Evolutionary conservation across 2,888 invertebrate genomes (phyloP).

Genomic region (Plebejus melissa): DNA sequence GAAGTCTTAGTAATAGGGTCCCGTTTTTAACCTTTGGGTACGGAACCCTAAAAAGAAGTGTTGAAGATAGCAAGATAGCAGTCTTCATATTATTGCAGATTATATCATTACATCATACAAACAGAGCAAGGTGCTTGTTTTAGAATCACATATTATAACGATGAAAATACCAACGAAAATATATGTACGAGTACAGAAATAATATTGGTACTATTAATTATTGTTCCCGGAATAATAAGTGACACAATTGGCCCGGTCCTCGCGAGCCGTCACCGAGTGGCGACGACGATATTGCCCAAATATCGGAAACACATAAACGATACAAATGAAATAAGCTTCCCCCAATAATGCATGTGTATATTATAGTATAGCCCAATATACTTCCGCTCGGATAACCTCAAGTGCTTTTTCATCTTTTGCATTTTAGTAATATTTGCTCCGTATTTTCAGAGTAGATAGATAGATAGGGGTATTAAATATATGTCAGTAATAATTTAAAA

Average conservation of each 20-base stretch:
- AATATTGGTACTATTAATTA: not conserved
- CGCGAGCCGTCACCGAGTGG: not conserved
- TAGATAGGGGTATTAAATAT: too few species aligned
- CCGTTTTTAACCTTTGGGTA: too few species aligned
- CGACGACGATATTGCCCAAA: slow-evolving; percentile 4
- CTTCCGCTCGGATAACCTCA: not conserved
- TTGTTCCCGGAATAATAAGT: not conserved
- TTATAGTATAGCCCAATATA: not conserved
- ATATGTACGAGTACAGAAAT: not conserved
- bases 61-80: too few species aligned
- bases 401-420: not conserved
- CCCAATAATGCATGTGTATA: not conserved
- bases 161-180: not conserved
- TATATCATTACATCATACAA: too few species aligned
- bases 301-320: slow-evolving; percentile 13
- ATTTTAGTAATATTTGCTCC: not conserved
- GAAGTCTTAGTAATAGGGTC: too few species aligned
- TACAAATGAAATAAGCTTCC: slow-evolving; percentile 12
- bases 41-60: too few species aligned
- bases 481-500: too few species aligned
- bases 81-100: too few species aligned
- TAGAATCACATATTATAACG: not conserved
- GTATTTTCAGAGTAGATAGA: too few species aligned
- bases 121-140: too few species aligned
- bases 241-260: not conserved